Evolutionary conservation across 1,140 invertebrate genomes (phyloP), one percentile per base, ranked within the genome.

Genomic region (Drosophila triauraria): DNA sequence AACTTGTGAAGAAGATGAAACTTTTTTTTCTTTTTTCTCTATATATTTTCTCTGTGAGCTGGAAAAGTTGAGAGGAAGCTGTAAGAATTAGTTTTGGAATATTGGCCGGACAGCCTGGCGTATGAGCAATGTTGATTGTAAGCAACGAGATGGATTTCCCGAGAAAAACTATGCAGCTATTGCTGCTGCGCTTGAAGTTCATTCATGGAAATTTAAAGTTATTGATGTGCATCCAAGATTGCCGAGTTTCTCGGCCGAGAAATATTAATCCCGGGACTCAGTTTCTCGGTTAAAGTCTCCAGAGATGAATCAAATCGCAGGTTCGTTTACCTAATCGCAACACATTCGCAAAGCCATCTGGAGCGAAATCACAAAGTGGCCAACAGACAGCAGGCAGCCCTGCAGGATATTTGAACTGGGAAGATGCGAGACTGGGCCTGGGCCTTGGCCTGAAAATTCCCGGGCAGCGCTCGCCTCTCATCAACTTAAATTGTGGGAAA

Each of bases 401-500:
- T 50, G 30, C 67, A 70, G 67, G 67, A 70, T 70, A 70, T 70
- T 70, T 70, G 40, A 56, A 68, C 48, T 70, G 63, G 42, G 25
- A 40, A 40, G 25, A 23, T 25, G 53, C 8, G 12, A 38, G 12
- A 38, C 35, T 13, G 35, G 4, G 53, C 12, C 40, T 30, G 27
- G 27, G 27, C 27, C 25, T 30, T 5, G 6, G 27, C 23, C 62
- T 79, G 53, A 68, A 69, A 83, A 71, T 68, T 84, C 78, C 62
- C 59, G 74, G 54, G 6, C 57, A 48, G 25, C 56, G 80, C 35
- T 17, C 32, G 20, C 20, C 63, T 68, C 77, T 90, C 84, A 87
- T 87, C 84, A 87, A 88, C 77, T 87, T 87, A 87, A 87, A 87
- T 87, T 88, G 84, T 87, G 77, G 75, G 87, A 90, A 87, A 87